Conservation (phyloP, 2,797 vertebrate species). For the Darevskia mixta region DNA sequence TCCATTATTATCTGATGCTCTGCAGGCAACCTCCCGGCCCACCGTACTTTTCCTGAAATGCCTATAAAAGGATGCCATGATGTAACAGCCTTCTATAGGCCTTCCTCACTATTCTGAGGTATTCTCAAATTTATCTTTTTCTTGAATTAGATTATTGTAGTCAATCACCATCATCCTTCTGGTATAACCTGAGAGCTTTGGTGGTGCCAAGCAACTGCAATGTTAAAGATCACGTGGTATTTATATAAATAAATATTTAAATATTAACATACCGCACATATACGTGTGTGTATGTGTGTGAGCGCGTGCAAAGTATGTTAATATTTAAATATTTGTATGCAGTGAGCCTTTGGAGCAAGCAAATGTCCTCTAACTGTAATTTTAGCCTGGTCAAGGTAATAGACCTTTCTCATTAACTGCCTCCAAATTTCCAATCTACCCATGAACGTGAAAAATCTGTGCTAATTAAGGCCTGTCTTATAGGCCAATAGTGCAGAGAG, state of each 20-base stretch:
- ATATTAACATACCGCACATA: too few relatives aligned
- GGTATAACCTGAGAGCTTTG: background rate
- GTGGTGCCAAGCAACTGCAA: background rate
- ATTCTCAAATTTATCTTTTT: background rate
- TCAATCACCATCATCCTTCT: background rate
- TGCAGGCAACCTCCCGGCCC: too few relatives aligned
- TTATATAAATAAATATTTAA: too few relatives aligned
- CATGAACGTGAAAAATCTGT: slow-evolving; percentile 75
- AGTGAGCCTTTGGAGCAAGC: slow-evolving; percentile 54
- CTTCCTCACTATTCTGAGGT: background rate
- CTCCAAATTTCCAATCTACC: slow-evolving; percentile 77
- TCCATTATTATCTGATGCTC: background rate
- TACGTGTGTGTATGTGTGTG: too few relatives aligned
- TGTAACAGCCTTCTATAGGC: background rate
- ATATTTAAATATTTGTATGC: slow-evolving; percentile 70
- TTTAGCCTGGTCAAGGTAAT: slow-evolving; percentile 80
- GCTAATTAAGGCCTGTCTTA: slow-evolving; percentile 75
- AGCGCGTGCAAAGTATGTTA: slow-evolving; percentile 23
- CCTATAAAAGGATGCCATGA: too few relatives aligned
- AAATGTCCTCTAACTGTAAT: slow-evolving; percentile 75
- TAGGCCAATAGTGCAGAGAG: slow-evolving; percentile 73
- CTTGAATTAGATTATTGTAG: background rate
- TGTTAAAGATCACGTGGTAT: background rate
- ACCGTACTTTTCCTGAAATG: too few relatives aligned
- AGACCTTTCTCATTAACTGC: slow-evolving; percentile 80